Evolutionary conservation across 2,888 invertebrate genomes (phyloP), one percentile per base, ranked within the genome.

Genomic region (Aleiodes testaceus): DNA sequence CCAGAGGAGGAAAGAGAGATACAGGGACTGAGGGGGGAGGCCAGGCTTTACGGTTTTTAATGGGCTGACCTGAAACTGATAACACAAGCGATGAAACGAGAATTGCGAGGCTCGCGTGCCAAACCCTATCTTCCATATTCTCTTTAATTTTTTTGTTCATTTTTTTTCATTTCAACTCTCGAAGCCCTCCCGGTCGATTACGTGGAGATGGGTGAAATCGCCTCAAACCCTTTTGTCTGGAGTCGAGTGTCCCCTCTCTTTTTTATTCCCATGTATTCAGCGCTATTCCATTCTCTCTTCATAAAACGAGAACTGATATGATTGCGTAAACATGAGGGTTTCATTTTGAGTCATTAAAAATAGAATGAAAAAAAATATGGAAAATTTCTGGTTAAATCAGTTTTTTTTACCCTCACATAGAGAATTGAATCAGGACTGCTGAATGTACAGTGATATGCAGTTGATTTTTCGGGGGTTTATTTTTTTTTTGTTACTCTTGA

Each of bases 21-120:
- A 14, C 11, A 11, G 7, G 36, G 36, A 2, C 5, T 36, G 11
- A 11, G 59, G 55, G 26, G 3, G 30, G 16, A 16, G 14, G 45
- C 14, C 26, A 70, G 73, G 75, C 66, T 76, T 77, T 75, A 75
- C 75, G 72, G 74, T 77, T 78, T 77, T 77, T 78, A 77, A 79
- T 75, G 74, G 75, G 47, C 70, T 74, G 76, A 76, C 79, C 72
- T 74, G 74, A 74, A 75, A 76, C 73, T 74, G 75, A 74, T 79
- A 78, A 66, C 75, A 70, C 42, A 47, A 45, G 67, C 72, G 72
- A 76, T 74, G 74, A 74, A 77, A 75, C 65, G 71, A 66, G 68
- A 75, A 74, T 75, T 66, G 70, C 66, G 66, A 74, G 49, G 44
- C 45, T 74, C 74, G 72, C 59, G 69, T 69, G 72, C 69, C 70